Conservation (phyloP, 2,113 vertebrate species). For the Alectura lathami region DNA sequence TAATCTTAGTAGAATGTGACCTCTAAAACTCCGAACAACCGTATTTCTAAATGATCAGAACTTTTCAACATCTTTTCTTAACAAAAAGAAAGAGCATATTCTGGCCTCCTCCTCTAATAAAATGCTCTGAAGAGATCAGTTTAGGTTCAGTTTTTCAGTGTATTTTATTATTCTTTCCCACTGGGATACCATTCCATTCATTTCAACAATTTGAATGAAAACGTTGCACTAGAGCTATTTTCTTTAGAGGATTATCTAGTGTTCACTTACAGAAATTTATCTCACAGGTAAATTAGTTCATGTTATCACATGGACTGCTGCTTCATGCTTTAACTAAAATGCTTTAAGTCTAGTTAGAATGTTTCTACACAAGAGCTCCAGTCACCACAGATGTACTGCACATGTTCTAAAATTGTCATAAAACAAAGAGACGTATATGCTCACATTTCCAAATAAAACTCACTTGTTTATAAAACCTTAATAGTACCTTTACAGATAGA, state of each 20-base stretch:
- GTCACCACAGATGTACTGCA: neutral
- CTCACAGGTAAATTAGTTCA: neutral
- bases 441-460: neutral
- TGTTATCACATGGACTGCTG: neutral
- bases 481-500: neutral
- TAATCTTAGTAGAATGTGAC: neutral
- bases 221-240: neutral
- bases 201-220: neutral
- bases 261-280: neutral
- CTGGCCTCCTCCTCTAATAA: neutral
- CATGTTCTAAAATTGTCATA: neutral
- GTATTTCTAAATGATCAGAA: neutral
- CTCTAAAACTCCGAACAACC: neutral
- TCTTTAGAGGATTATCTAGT: neutral
- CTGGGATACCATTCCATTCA: neutral
- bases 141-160: neutral
- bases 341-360: neutral
- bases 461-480: neutral
- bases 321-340: neutral
- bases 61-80: neutral
- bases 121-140: neutral
- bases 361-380: neutral
- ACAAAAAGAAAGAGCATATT: neutral
- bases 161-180: neutral
- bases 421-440: neutral